Percentiles rank a stretch among this genome's conserved stretches.
These are phyloP conservation scores for Thymelicus lineola DNA, from an alignment of 2,888 invertebrate genomes.

Conservation along the genomic window DNA sequence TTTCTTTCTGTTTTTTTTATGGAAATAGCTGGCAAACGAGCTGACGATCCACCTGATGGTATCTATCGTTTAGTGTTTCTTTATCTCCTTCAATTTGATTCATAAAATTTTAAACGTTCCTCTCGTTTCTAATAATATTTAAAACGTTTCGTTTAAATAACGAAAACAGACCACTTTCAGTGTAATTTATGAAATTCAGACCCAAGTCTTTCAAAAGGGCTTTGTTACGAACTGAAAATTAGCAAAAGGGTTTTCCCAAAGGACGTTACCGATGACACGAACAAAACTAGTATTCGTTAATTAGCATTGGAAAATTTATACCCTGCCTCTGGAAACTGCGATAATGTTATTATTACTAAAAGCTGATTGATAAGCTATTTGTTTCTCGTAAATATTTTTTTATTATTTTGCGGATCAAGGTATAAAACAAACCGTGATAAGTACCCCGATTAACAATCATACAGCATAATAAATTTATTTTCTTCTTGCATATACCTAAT, in stretches of 20 bases:
- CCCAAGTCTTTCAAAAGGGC: constrained; percentile 23
- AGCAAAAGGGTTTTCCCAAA: constrained; percentile 22
- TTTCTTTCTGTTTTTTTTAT: too few relatives aligned
- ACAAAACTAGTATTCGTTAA: constrained; percentile 19
- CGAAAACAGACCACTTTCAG: neutral
- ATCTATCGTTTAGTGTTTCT: too few relatives aligned
- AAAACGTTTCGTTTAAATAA: neutral
- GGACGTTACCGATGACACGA: constrained; percentile 7
- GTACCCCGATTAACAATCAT: too few relatives aligned
- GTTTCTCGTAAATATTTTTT: too few relatives aligned
- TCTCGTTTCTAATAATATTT: neutral
- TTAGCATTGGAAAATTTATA: constrained; percentile 23
- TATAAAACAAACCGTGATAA: too few relatives aligned
- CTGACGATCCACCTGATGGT: too few relatives aligned
- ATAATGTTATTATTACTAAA: constrained; percentile 2
- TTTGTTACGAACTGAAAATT: constrained; percentile 29
- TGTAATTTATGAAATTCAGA: constrained; percentile 4
- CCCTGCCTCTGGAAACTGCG: neutral
- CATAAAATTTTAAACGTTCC: too few relatives aligned
- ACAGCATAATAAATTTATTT: too few relatives aligned
- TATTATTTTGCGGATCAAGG: too few relatives aligned
- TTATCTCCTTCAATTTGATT: too few relatives aligned
- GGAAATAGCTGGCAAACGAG: too few relatives aligned
- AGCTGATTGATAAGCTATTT: neutral
- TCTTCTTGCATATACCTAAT: too few relatives aligned